Evolutionary conservation across 2,888 invertebrate genomes (phyloP).

Genomic region (Germaria angustata): DNA sequence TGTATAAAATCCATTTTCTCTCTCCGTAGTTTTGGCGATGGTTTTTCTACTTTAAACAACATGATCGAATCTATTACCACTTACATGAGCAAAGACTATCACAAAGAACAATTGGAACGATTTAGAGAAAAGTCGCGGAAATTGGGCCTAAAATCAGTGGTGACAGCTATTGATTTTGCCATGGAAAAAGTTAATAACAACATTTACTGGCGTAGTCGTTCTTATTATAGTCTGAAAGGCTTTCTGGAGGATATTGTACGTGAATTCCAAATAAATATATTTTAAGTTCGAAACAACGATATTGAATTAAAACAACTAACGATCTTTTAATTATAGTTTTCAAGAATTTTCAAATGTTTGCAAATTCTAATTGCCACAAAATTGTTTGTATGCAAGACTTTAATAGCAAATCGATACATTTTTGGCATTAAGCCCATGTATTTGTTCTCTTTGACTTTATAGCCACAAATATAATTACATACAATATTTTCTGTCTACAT

Average conservation of each 20-base stretch:
- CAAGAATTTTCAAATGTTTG: constrained; percentile 51
- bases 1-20: neutral
- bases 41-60: constrained; percentile 81
- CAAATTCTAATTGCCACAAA: constrained; percentile 24
- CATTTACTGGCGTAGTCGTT: constrained; percentile 79
- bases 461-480: neutral
- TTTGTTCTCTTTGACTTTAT: neutral
- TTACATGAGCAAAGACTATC: constrained; percentile 81
- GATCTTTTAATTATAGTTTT: constrained; percentile 38
- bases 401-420: too few relatives aligned
- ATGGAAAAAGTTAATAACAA: constrained; percentile 80
- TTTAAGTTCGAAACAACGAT: constrained; percentile 70
- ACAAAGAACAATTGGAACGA: constrained; percentile 77
- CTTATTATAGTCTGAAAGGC: constrained; percentile 77
- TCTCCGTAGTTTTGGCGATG: constrained; percentile 81
- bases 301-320: constrained; percentile 18
- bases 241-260: constrained; percentile 78
- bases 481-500: neutral
- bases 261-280: constrained; percentile 78
- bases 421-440: neutral
- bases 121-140: constrained; percentile 76
- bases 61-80: constrained; percentile 82
- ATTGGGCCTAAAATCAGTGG: constrained; percentile 77
- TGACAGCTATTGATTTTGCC: constrained; percentile 77
- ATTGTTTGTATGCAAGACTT: neutral